Percentiles rank a stretch among this genome's conserved stretches.
Conservation (phyloP, 2,797 vertebrate genomes). For the Labeo calbasu region DNA sequence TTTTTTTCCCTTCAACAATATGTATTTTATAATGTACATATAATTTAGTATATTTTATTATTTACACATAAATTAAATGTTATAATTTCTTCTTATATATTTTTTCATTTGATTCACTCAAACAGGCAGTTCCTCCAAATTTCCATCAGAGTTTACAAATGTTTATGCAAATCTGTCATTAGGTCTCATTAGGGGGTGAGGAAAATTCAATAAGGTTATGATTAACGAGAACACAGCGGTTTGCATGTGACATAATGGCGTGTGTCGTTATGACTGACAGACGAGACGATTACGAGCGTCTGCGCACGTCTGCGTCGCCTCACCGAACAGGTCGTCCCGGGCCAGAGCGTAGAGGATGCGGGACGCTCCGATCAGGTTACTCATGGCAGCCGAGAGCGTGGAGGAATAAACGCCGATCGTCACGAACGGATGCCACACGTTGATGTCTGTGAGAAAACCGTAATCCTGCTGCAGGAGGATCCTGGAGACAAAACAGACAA, state of each 20-base stretch:
- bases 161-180: neutral
- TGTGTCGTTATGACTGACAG: too few species aligned
- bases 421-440: constrained; percentile 85
- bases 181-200: neutral
- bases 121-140: too few species aligned
- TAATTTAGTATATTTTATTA: too few species aligned
- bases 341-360: constrained; percentile 90
- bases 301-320: constrained; percentile 51
- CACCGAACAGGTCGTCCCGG: constrained; percentile 88
- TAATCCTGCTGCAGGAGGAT: constrained; percentile 86
- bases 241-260: neutral
- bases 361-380: constrained; percentile 89
- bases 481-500: constrained; percentile 63
- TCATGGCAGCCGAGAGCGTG: constrained; percentile 89
- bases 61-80: too few species aligned
- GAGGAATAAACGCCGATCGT: constrained; percentile 87
- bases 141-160: neutral
- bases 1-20: too few species aligned
- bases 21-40: too few species aligned
- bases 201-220: neutral
- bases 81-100: too few species aligned
- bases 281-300: neutral
- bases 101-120: neutral
- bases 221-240: neutral
- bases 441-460: constrained; percentile 87